A percentile compares a stretch with the other conserved stretches of the same genome.
These are phyloP conservation scores for Spisula subtruncata DNA, from an alignment of 2,888 invertebrate genomes.

Conservation along the genomic window DNA sequence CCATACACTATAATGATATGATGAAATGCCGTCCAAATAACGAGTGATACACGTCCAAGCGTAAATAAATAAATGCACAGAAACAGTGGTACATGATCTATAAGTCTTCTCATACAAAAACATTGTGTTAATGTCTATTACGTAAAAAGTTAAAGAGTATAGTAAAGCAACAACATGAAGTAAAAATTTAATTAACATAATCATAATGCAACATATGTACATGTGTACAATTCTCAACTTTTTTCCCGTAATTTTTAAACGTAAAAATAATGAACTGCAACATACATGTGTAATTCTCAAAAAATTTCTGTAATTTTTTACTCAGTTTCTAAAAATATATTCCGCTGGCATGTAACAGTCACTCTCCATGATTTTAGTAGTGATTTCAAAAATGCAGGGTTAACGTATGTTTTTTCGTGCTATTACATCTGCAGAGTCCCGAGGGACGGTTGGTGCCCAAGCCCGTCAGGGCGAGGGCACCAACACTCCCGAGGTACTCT, in stretches of 20 bases:
- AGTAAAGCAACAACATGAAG: conserved; percentile 2
- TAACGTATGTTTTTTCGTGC: too few relatives aligned
- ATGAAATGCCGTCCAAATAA: conserved; percentile 30
- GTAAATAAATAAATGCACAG: conserved; percentile 66
- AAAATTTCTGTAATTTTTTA: too few relatives aligned
- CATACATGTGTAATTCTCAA: too few relatives aligned
- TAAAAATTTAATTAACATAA: background rate
- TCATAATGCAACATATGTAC: background rate
- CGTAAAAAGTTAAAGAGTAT: background rate
- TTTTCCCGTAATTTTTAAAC: too few relatives aligned
- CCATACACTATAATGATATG: conserved; percentile 27
- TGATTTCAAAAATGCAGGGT: too few relatives aligned
- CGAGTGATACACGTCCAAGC: conserved; percentile 19
- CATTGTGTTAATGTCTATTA: background rate
- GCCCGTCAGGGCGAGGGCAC: too few relatives aligned
- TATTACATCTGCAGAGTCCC: too few relatives aligned
- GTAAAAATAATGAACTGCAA: too few relatives aligned
- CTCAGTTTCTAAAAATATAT: background rate
- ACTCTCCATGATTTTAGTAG: background rate
- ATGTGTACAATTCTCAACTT: background rate
- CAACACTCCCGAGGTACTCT: too few relatives aligned
- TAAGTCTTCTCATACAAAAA: conserved; percentile 5
- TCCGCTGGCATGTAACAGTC: too few relatives aligned
- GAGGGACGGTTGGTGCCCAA: too few relatives aligned
- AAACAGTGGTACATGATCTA: conserved; percentile 10